Conservation (phyloP, 2,888 invertebrate species). For the Nephrotoma guestfalica region DNA sequence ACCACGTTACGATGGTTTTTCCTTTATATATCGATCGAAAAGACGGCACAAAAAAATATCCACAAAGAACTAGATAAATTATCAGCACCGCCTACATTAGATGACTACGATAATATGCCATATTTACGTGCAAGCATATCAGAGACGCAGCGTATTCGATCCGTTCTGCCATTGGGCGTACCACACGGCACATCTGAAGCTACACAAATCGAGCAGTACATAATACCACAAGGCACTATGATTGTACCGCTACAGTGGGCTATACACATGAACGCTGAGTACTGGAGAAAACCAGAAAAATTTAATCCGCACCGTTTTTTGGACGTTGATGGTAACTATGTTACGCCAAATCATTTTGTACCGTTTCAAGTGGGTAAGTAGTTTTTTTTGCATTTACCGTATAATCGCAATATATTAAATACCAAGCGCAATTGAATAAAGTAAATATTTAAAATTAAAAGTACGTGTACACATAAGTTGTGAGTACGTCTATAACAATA, state of each 20-base stretch:
- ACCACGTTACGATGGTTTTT: slow-evolving; percentile 71
- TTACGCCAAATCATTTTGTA: slow-evolving; percentile 53
- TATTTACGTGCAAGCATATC: slow-evolving; percentile 58
- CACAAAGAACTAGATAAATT: slow-evolving; percentile 21
- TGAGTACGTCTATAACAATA: neutral
- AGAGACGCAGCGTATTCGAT: slow-evolving; percentile 64
- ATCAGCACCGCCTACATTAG: slow-evolving; percentile 32
- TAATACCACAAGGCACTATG: slow-evolving; percentile 54
- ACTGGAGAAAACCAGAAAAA: slow-evolving; percentile 51
- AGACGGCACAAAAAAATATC: slow-evolving; percentile 44
- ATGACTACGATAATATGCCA: slow-evolving; percentile 40
- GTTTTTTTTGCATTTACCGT: neutral
- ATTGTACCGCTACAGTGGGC: slow-evolving; percentile 71
- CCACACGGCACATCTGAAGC: slow-evolving; percentile 60
- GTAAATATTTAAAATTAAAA: neutral
- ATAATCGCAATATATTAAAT: neutral
- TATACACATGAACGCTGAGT: slow-evolving; percentile 52
- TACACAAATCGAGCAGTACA: slow-evolving; percentile 42
- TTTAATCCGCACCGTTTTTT: slow-evolving; percentile 60
- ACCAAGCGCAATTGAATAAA: neutral
- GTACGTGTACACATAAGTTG: neutral
- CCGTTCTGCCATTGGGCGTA: slow-evolving; percentile 69
- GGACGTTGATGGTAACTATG: slow-evolving; percentile 41
- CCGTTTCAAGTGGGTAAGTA: slow-evolving; percentile 67
- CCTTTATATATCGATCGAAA: slow-evolving; percentile 56